These are phyloP conservation scores for Aegithalos caudatus DNA, from an alignment of 2,113 vertebrate species.

Conservation along the genomic window DNA sequence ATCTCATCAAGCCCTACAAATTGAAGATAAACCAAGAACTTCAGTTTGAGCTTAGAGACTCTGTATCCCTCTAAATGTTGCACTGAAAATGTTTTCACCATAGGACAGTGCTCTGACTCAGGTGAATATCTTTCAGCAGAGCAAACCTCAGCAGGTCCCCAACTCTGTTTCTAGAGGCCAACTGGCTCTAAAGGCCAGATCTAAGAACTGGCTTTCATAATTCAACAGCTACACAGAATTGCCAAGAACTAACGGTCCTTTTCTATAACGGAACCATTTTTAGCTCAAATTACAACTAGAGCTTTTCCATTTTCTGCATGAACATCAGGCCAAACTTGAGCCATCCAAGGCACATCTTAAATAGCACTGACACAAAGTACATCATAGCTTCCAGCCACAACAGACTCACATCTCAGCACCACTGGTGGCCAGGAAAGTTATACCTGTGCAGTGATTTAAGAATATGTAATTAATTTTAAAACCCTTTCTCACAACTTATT, in stretches of 20 bases:
- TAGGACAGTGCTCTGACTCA: neutral
- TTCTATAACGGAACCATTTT: neutral
- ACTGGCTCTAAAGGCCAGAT: neutral
- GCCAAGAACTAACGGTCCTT: neutral
- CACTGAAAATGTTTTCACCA: neutral
- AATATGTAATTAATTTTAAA: neutral
- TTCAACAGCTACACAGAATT: neutral
- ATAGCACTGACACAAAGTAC: accelerated
- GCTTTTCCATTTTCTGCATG: neutral
- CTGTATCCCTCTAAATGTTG: neutral
- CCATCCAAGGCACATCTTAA: neutral
- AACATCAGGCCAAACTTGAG: neutral
- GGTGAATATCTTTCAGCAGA: neutral
- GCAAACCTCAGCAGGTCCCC: neutral
- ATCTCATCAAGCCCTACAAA: neutral
- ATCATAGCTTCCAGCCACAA: neutral
- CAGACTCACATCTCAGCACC: neutral
- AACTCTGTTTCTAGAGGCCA: neutral
- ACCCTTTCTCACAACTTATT: neutral
- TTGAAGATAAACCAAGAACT: neutral
- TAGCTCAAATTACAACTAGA: neutral
- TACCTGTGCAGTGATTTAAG: neutral
- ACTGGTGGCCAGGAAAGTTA: neutral
- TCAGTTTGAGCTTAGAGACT: neutral
- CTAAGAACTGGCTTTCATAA: neutral